Evolutionary conservation across 1,140 invertebrate genomes (phyloP).

Genomic region (Solenopsis invicta): DNA sequence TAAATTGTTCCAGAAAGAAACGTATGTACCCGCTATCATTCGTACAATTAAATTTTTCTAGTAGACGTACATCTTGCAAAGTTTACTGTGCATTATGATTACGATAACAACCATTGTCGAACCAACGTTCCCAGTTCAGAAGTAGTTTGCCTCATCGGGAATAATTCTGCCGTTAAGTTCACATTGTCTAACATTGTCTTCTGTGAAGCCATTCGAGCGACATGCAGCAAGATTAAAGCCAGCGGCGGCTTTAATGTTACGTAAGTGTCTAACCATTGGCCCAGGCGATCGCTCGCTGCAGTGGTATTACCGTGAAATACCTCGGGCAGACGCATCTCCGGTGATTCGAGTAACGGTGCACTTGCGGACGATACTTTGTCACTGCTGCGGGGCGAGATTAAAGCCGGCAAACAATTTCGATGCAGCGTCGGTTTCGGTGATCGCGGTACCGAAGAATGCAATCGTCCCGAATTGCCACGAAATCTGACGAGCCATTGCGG

Average conservation of each 20-base stretch:
- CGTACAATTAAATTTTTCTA: background rate
- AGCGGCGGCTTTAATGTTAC: slow-evolving; percentile 58
- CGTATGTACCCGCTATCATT: background rate
- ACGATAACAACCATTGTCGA: background rate
- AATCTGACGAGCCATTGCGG: slow-evolving; percentile 16
- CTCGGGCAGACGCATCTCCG: slow-evolving; percentile 39
- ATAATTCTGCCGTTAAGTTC: slow-evolving; percentile 46
- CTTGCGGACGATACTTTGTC: slow-evolving; percentile 58
- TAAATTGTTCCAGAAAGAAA: background rate
- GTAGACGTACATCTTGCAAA: background rate
- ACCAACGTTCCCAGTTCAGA: background rate
- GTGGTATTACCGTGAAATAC: slow-evolving; percentile 59
- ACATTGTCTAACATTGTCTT: slow-evolving; percentile 35
- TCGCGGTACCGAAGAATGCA: background rate
- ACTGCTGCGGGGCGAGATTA: slow-evolving; percentile 47
- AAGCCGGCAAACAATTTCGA: slow-evolving; percentile 52
- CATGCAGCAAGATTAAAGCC: slow-evolving; percentile 52
- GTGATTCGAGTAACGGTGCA: slow-evolving; percentile 48
- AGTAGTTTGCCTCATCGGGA: slow-evolving; percentile 20
- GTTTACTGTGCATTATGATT: background rate
- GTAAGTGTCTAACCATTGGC: slow-evolving; percentile 58
- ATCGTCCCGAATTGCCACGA: slow-evolving; percentile 30
- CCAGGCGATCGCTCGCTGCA: slow-evolving; percentile 37
- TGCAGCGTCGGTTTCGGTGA: background rate
- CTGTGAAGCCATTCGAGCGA: slow-evolving; percentile 22